A percentile compares a stretch with the other conserved stretches of the same genome.
Conservation (phyloP, 1,140 invertebrate genomes). For the Scaptodrosophila lebanonensis region DNA sequence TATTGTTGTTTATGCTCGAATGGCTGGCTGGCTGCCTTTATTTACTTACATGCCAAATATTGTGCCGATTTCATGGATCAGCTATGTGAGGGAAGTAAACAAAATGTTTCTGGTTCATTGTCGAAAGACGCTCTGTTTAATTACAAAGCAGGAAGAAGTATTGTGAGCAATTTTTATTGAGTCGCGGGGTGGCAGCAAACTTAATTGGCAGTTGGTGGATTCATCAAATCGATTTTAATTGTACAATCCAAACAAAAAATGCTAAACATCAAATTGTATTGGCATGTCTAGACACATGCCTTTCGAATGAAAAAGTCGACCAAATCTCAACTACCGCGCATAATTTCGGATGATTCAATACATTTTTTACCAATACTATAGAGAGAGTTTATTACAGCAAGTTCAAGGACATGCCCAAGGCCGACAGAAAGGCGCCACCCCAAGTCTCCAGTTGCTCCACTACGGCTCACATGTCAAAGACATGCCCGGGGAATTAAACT, state of each 20-base stretch:
- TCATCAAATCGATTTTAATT: no score
- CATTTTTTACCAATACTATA: not conserved
- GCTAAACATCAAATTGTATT: no score
- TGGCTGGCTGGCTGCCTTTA: conserved; percentile 4
- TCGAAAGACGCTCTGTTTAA: conserved; percentile 15
- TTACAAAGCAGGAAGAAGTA: conserved; percentile 5
- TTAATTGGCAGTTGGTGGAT: conserved; percentile 7
- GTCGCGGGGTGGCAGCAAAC: conserved; percentile 12
- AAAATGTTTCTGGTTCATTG: conserved; percentile 41
- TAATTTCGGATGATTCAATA: conserved; percentile 4
- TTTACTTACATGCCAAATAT: conserved; percentile 37
- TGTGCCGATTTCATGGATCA: conserved; percentile 4
- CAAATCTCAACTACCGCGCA: no score
- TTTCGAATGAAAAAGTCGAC: no score
- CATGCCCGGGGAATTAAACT: conserved; percentile 48
- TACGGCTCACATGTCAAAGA: conserved; percentile 47
- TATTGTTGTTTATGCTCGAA: conserved; percentile 32
- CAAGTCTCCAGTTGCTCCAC: not conserved
- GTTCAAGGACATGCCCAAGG: conserved; percentile 45
- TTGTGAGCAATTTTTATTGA: conserved; percentile 40
- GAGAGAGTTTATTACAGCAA: conserved; percentile 13
- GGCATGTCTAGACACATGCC: no score
- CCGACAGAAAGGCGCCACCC: not conserved
- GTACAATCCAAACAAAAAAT: no score
- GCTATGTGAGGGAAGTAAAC: conserved; percentile 37